phyloP scores from a whole-genome alignment of 2,797 vertebrate genomes.

The Falco novaeseelandiae region DNA sequence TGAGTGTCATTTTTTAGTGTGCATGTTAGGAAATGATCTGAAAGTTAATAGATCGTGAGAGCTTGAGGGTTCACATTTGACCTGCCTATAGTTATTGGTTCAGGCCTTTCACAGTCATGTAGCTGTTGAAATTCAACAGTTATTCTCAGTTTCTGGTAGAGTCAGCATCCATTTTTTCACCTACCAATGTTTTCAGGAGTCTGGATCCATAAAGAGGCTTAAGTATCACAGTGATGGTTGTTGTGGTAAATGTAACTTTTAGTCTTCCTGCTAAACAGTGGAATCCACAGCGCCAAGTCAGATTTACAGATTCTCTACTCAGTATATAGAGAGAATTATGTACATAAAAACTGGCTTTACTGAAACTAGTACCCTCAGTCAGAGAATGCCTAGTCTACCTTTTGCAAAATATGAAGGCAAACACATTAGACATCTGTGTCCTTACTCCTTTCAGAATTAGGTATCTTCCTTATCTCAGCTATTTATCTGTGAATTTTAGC shows the following conservation, averaged over 20 bases:
- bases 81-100: conserved; percentile 15
- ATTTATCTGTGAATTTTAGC: background rate
- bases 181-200: background rate
- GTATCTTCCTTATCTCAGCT: background rate
- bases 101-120: background rate
- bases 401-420: background rate
- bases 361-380: background rate
- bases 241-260: background rate
- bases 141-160: conserved; percentile 20
- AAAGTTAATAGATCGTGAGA: conserved; percentile 15
- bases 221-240: background rate
- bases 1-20: background rate
- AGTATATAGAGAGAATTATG: background rate
- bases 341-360: background rate
- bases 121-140: conserved; percentile 41
- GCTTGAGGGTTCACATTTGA: conserved; percentile 16
- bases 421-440: background rate
- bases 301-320: background rate
- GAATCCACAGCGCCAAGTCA: background rate
- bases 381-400: background rate
- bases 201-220: background rate
- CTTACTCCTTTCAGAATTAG: background rate
- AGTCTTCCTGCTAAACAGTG: background rate
- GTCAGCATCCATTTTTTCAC: conserved; percentile 35
- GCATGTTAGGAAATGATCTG: background rate